A percentile compares a stretch with the other conserved stretches of the same genome.
phyloP scores from a whole-genome alignment of 2,113 vertebrate genomes.

The Alexandromys fortis region DNA sequence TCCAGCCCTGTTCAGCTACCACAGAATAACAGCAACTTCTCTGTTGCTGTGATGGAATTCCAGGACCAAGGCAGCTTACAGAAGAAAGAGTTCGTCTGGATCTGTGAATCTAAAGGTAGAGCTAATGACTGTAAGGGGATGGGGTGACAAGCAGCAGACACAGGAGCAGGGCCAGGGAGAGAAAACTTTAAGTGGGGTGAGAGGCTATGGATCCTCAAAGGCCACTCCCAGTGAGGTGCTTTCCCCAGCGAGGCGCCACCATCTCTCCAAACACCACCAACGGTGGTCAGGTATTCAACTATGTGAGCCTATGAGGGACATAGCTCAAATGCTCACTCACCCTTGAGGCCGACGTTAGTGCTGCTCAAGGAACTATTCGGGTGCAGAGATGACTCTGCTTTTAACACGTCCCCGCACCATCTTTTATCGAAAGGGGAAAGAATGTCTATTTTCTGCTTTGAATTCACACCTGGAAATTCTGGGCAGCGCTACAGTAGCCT shows the following conservation, averaged over 20 bases:
- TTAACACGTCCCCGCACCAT: not conserved
- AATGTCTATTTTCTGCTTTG: not conserved
- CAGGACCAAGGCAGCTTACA: not conserved
- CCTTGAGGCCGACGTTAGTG: not conserved
- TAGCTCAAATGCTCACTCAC: not conserved
- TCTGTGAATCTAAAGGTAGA: not conserved
- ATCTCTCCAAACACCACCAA: not conserved
- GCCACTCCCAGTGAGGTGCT: too few relatives aligned
- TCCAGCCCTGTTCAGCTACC: not conserved
- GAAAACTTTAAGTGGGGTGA: not conserved
- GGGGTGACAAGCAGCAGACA: not conserved
- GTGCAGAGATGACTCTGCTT: conserved; percentile 71
- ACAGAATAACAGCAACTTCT: not conserved
- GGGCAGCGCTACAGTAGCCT: not conserved
- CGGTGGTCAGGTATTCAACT: not conserved
- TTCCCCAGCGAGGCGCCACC: not conserved
- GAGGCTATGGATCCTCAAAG: not conserved
- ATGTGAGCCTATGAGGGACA: not conserved
- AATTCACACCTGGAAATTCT: not conserved
- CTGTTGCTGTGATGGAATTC: not conserved
- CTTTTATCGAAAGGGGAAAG: conserved; percentile 65
- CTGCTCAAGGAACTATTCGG: not conserved
- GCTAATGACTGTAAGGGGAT: too few relatives aligned
- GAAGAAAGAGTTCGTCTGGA: not conserved
- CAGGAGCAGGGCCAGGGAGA: not conserved